Percentiles rank a stretch among this genome's conserved stretches.
Evolutionary conservation across 2,113 vertebrate genomes (phyloP).

Genomic region (Podocnemis expansa): DNA sequence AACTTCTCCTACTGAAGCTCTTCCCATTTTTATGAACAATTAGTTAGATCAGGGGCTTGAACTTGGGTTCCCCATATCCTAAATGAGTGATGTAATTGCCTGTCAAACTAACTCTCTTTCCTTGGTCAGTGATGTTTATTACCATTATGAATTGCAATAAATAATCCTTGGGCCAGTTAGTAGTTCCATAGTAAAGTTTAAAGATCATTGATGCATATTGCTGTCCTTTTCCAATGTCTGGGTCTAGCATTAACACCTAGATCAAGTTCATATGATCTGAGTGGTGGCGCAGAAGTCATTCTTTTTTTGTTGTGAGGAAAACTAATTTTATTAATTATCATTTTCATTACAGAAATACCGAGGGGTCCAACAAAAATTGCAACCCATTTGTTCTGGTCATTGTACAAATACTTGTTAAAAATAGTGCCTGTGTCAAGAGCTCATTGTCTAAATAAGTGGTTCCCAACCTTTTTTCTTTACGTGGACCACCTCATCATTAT

Average conservation of each 20-base stretch:
- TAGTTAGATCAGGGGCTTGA: not conserved
- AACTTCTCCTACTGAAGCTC: not conserved
- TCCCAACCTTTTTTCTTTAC: too few relatives aligned
- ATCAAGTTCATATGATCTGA: not conserved
- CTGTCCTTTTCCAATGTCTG: not conserved
- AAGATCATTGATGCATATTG: not conserved
- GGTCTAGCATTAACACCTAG: not conserved
- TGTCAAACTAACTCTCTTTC: not conserved
- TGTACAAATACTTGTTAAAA: not conserved
- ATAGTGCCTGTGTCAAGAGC: not conserved
- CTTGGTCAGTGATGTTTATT: not conserved
- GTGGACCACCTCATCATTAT: too few relatives aligned
- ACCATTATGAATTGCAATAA: not conserved
- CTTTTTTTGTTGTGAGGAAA: rapidly evolving
- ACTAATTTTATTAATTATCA: not conserved
- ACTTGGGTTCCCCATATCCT: not conserved
- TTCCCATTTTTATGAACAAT: not conserved
- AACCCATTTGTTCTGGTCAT: not conserved
- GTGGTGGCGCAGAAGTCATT: rapidly evolving
- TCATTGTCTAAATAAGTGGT: too few relatives aligned
- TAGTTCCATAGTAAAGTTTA: not conserved
- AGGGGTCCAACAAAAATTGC: not conserved
- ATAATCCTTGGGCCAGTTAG: not conserved
- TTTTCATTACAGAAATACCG: not conserved
- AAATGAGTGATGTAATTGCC: not conserved